phyloP scores from a whole-genome alignment of 2,888 invertebrate genomes.

The Cerceris rybyensis region DNA sequence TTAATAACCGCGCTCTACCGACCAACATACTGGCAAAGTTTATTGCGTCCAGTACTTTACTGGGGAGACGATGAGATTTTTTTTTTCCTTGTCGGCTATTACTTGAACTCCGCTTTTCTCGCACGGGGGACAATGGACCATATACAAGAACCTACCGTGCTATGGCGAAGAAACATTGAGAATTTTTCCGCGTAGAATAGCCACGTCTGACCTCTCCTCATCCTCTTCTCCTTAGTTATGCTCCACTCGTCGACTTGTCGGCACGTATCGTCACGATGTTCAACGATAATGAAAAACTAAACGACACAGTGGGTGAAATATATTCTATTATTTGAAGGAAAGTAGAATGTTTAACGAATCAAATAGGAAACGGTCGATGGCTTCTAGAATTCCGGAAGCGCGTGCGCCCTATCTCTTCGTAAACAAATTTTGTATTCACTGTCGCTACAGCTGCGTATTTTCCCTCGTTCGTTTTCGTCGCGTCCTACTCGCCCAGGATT shows the following conservation, averaged over 20 bases:
- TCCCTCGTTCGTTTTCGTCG: conserved; percentile 25
- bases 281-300: not conserved
- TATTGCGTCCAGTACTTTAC: conserved; percentile 53
- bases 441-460: conserved; percentile 36
- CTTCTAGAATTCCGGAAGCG: conserved; percentile 19
- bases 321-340: conserved; percentile 3
- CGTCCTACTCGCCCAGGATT: conserved; percentile 7
- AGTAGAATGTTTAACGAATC: conserved; percentile 6
- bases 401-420: conserved; percentile 6
- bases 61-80: conserved; percentile 41
- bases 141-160: conserved; percentile 5
- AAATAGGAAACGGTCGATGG: conserved; percentile 16
- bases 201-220: too few relatives aligned
- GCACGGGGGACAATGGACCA: conserved; percentile 27
- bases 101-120: conserved; percentile 26
- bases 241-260: too few relatives aligned
- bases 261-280: too few relatives aligned
- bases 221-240: too few relatives aligned
- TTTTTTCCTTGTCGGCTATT: conserved; percentile 22
- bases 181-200: conserved; percentile 1
- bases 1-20: conserved; percentile 43
- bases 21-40: conserved; percentile 29
- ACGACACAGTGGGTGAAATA: not conserved
- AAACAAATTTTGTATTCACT: conserved; percentile 53
- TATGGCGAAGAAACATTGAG: not conserved